These are phyloP conservation scores for Norana najaformis DNA, from an alignment of 2,888 invertebrate genomes.

Conservation along the genomic window DNA sequence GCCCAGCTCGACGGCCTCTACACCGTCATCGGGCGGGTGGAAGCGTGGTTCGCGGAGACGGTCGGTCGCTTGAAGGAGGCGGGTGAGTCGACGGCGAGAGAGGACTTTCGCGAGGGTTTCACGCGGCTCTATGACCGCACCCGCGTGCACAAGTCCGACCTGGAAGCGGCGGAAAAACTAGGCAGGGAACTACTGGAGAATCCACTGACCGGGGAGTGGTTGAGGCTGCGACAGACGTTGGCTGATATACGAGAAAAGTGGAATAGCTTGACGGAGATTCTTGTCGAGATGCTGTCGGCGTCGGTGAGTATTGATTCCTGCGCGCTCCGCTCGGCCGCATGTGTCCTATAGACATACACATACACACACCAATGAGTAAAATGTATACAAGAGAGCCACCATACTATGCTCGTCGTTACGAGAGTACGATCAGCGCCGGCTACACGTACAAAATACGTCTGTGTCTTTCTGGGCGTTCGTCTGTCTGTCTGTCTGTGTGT, in stretches of 20 bases:
- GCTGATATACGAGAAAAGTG: slow-evolving; percentile 58
- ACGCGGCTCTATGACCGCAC: slow-evolving; percentile 51
- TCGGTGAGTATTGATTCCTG: slow-evolving; percentile 29
- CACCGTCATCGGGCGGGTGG: slow-evolving; percentile 45
- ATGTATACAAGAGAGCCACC: not conserved
- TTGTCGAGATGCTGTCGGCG: slow-evolving; percentile 56
- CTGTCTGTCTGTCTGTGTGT: not conserved
- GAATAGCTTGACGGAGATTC: slow-evolving; percentile 59
- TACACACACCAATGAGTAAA: not conserved
- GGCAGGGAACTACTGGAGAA: slow-evolving; percentile 15
- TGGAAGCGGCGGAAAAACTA: slow-evolving; percentile 9
- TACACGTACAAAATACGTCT: not conserved
- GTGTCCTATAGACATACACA: not conserved
- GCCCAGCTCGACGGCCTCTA: slow-evolving; percentile 37
- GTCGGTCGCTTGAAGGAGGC: slow-evolving; percentile 51
- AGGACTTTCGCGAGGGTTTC: slow-evolving; percentile 47
- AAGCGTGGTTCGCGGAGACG: slow-evolving; percentile 55
- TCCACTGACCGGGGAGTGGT: slow-evolving; percentile 48
- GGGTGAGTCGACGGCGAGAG: slow-evolving; percentile 35
- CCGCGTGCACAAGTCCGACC: not conserved
- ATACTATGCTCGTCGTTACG: not conserved
- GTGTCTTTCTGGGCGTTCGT: not conserved
- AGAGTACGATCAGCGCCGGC: not conserved
- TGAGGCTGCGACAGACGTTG: slow-evolving; percentile 54
- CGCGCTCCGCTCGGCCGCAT: not conserved